These are phyloP conservation scores for Pseudomyrmex gracilis DNA, from an alignment of 1,140 invertebrate genomes.

Conservation along the genomic window DNA sequence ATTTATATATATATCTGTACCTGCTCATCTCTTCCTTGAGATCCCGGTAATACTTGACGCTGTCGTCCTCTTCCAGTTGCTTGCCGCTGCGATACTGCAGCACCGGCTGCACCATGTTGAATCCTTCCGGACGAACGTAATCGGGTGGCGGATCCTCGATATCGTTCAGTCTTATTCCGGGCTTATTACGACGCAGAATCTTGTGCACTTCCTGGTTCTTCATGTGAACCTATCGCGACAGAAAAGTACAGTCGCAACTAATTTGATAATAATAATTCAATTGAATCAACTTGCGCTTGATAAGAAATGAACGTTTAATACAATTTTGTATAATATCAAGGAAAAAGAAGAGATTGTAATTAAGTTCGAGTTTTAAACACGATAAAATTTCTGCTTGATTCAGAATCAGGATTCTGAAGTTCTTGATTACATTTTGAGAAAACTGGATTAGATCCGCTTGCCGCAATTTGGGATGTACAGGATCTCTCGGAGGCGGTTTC, in stretches of 20 bases:
- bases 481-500: conserved; percentile 76
- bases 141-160: conserved; percentile 86
- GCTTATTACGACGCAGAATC: conserved; percentile 88
- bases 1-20: conserved; percentile 79
- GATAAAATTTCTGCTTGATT: too few relatives aligned
- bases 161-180: conserved; percentile 86
- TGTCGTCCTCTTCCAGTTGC: conserved; percentile 82
- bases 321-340: background rate
- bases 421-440: conserved; percentile 85
- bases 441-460: conserved; percentile 86
- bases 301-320: background rate
- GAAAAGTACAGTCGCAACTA: background rate
- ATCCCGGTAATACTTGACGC: conserved; percentile 84
- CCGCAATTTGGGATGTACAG: conserved; percentile 81
- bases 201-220: conserved; percentile 90
- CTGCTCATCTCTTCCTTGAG: conserved; percentile 86
- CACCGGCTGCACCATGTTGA: conserved; percentile 87
- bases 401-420: background rate
- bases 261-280: background rate
- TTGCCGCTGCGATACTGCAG: conserved; percentile 80
- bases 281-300: conserved; percentile 2
- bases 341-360: background rate
- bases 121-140: conserved; percentile 88
- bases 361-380: too few relatives aligned
- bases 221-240: conserved; percentile 87